Evolutionary conservation across 1,140 invertebrate genomes (phyloP), one percentile per base, ranked within the genome.

Genomic region (Tyrophagus putrescentiae): DNA sequence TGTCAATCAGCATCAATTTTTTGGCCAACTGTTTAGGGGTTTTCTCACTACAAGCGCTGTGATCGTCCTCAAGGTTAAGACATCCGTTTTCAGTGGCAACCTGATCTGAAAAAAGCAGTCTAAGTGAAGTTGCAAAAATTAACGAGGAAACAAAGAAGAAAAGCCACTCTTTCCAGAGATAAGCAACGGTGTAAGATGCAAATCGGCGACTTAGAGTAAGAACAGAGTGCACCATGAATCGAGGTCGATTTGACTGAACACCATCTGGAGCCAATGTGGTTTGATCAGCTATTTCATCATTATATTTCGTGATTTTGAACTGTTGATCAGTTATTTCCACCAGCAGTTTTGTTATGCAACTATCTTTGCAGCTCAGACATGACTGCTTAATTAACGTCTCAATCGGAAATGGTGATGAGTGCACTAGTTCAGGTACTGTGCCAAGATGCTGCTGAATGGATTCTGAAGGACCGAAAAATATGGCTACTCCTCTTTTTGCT

Each of bases 61-160:
- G 32, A 52, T 52, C 48, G 3, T 52, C 9, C 31, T 52, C 48
- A 2, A 52, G 32, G 32, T 52, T 52, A 27, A 52, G 23, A 52
- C 48, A 52, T 28, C 48, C 48, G 25, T 42, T 42, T 42, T 42
- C 18, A 21, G 4, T 42, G 41, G 41, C 41, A 42, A 42, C 25
- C 25, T 5, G 2, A 42, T 3, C 41, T 42, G 41, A 23, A 42
- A 21, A 42, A 42, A 42, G 25, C 1, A 21, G 1, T 3, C 41
- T n/a, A 21, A 42, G 25, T 42, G 25, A 42, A 21, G 25, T 5
- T 3, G 25, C 25, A 2, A 42, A 5, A 21, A 42, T 42, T 1
- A 42, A 21, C 25, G 41, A 23, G 25, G 25, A 42, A 21, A 42
- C 25, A 21, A 23, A 42, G 4, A 42, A 3, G 3, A 42, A n/a